phyloP scores from a whole-genome alignment of 2,113 vertebrate genomes.

The Dasyurus viverrinus region DNA sequence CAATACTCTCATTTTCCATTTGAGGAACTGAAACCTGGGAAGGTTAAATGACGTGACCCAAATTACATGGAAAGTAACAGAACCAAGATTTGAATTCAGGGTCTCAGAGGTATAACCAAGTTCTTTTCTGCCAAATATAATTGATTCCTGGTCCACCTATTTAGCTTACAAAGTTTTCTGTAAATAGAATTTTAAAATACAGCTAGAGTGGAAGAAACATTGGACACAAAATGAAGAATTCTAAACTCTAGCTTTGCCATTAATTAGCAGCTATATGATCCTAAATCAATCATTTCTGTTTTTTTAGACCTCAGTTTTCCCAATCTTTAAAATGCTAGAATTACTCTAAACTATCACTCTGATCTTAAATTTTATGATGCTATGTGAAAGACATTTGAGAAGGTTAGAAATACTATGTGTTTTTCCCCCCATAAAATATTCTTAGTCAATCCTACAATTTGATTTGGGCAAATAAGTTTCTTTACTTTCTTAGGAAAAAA shows the following conservation, averaged over 20 bases:
- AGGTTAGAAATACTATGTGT: background rate
- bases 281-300: background rate
- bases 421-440: background rate
- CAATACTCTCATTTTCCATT: background rate
- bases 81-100: background rate
- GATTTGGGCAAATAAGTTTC: background rate
- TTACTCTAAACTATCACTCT: background rate
- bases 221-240: background rate
- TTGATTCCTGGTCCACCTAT: background rate
- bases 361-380: background rate
- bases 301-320: background rate
- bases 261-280: background rate
- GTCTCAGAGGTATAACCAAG: background rate
- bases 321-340: background rate
- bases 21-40: background rate
- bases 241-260: background rate
- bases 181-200: background rate
- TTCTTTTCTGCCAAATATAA: background rate
- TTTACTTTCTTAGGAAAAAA: background rate
- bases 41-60: background rate
- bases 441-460: background rate
- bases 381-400: background rate
- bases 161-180: background rate
- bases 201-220: background rate
- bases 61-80: background rate